Percentiles rank a stretch among this genome's conserved stretches.
These are phyloP conservation scores for Meloe dianella DNA, from an alignment of 2,888 invertebrate species.

Conservation along the genomic window DNA sequence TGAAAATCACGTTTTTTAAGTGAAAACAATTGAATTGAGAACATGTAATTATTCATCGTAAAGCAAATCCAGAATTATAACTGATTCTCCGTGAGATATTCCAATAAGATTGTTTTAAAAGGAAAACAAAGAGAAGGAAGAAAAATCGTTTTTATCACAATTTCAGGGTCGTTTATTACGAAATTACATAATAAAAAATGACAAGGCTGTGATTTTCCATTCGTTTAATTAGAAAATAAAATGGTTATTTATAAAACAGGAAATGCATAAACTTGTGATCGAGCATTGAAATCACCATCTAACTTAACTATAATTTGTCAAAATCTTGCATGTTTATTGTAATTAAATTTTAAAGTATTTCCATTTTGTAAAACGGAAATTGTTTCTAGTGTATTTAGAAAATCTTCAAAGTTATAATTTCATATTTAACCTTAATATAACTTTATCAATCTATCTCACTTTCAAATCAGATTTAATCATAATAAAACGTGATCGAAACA, in stretches of 20 bases:
- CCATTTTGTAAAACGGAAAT: neutral
- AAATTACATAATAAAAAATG: neutral
- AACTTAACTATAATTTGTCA: neutral
- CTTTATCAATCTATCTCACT: neutral
- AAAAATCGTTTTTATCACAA: neutral
- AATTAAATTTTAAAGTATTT: neutral
- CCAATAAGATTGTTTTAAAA: neutral
- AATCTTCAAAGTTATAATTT: neutral
- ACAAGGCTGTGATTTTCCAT: neutral
- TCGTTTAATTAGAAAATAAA: neutral
- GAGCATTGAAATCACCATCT: neutral
- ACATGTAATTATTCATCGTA: neutral
- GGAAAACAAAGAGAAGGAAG: neutral
- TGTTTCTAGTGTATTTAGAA: neutral
- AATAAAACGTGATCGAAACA: neutral
- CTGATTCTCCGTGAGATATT: neutral
- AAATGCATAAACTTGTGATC: conserved; percentile 1
- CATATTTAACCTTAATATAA: neutral
- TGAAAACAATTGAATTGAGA: neutral
- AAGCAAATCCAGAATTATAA: neutral
- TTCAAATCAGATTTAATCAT: neutral
- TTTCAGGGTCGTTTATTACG: neutral
- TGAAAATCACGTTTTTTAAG: neutral
- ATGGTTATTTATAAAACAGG: neutral
- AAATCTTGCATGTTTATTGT: neutral